Conservation (phyloP, 2,113 vertebrate species). For the Notiomystis cincta region DNA sequence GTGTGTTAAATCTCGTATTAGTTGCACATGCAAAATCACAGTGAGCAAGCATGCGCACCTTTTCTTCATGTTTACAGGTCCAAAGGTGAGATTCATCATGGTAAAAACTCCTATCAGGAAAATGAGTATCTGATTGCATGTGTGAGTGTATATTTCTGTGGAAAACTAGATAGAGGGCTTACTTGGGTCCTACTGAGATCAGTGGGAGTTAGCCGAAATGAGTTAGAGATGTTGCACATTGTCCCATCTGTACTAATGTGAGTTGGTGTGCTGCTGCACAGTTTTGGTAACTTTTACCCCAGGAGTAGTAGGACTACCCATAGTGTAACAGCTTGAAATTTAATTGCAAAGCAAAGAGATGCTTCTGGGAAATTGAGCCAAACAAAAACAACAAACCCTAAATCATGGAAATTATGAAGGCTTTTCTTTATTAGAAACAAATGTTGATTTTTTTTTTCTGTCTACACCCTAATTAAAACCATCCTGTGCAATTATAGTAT, state of each 20-base stretch:
- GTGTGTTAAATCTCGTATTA: not conserved
- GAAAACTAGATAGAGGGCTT: not conserved
- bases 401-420: slow-evolving; percentile 42
- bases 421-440: slow-evolving; percentile 64
- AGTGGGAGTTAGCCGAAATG: not conserved
- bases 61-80: not conserved
- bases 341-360: slow-evolving; percentile 31
- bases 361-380: slow-evolving; percentile 47
- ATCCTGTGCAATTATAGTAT: slow-evolving; percentile 24
- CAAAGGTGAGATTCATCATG: not conserved
- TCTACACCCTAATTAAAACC: slow-evolving; percentile 37
- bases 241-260: not conserved
- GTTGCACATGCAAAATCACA: not conserved
- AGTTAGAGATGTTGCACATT: not conserved
- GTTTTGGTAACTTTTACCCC: not conserved
- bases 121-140: not conserved
- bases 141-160: not conserved
- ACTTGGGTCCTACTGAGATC: not conserved
- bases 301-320: not conserved
- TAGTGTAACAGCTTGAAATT: not conserved
- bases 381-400: slow-evolving; percentile 36
- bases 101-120: not conserved
- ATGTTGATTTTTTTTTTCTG: slow-evolving; percentile 43
- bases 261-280: not conserved
- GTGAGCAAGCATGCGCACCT: not conserved